phyloP scores from a whole-genome alignment of 2,888 invertebrate species.

The Buathra laborator region DNA sequence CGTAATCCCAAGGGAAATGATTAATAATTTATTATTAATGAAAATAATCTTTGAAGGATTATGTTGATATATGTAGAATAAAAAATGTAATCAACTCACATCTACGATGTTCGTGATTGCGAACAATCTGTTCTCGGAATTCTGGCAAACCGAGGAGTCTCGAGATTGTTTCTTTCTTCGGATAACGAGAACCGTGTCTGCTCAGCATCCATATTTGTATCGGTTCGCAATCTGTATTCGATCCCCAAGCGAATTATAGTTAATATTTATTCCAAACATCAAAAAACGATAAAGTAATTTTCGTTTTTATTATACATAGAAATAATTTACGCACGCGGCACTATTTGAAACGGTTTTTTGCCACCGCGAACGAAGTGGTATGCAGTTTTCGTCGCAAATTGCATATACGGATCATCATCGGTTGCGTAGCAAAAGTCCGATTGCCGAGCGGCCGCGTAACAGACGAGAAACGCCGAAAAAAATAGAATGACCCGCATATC shows the following conservation, averaged over 20 bases:
- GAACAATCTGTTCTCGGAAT: conserved; percentile 88
- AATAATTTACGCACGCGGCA: conserved; percentile 87
- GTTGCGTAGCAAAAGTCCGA: conserved; percentile 87
- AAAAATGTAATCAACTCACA: conserved; percentile 82
- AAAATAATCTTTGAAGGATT: background rate
- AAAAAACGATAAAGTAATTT: background rate
- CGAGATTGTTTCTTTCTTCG: conserved; percentile 87
- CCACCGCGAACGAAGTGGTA: conserved; percentile 90
- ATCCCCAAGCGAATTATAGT: background rate
- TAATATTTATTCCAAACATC: background rate
- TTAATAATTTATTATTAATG: background rate
- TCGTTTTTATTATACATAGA: background rate
- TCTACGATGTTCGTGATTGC: conserved; percentile 88
- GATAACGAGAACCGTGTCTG: conserved; percentile 90
- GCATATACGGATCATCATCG: conserved; percentile 89
- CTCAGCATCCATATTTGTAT: conserved; percentile 91
- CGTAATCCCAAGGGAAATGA: too few relatives aligned
- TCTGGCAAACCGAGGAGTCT: conserved; percentile 87
- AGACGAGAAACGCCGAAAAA: conserved; percentile 60
- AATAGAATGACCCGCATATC: conserved; percentile 58
- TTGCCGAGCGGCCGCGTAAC: conserved; percentile 73
- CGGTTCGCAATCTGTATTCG: conserved; percentile 89
- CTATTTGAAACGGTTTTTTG: conserved; percentile 87
- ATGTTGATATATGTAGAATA: background rate
- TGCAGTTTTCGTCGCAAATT: conserved; percentile 91